Percentiles rank a stretch among this genome's conserved stretches.
These are phyloP conservation scores for Agrotis exclamationis DNA, from an alignment of 2,888 invertebrate genomes.

Conservation along the genomic window DNA sequence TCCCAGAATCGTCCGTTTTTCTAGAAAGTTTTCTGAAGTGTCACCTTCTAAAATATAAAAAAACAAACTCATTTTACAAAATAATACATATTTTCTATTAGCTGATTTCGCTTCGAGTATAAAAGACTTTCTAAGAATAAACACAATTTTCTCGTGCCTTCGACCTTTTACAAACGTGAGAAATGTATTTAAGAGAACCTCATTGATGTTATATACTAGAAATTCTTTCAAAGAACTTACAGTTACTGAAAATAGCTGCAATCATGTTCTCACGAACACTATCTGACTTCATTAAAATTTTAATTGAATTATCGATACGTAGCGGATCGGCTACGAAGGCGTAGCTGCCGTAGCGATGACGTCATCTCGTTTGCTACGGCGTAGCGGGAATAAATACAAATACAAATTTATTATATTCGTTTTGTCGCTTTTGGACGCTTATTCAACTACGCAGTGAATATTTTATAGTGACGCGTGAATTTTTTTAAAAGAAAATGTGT, in stretches of 20 bases:
- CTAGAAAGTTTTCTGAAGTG: neutral
- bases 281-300: conserved; percentile 25
- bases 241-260: too few species aligned
- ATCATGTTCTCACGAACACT: neutral
- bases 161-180: neutral
- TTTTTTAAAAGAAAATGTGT: too few species aligned
- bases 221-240: neutral
- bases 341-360: conserved; percentile 2
- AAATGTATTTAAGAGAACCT: neutral
- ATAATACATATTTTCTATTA: neutral
- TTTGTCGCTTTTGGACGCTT: neutral
- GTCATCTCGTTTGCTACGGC: conserved; percentile 8
- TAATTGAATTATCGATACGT: conserved; percentile 10
- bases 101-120: neutral
- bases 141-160: neutral
- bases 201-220: neutral
- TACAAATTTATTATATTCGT: neutral
- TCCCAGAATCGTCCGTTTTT: neutral
- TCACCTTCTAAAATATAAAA: neutral
- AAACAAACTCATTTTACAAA: neutral
- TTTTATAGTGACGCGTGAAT: neutral
- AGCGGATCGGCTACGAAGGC: conserved; percentile 24
- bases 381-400: conserved; percentile 5
- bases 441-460: neutral
- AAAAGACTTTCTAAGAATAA: conserved; percentile 17